phyloP scores from a whole-genome alignment of 2,888 invertebrate species.

The Trissolcus brochymenae region DNA sequence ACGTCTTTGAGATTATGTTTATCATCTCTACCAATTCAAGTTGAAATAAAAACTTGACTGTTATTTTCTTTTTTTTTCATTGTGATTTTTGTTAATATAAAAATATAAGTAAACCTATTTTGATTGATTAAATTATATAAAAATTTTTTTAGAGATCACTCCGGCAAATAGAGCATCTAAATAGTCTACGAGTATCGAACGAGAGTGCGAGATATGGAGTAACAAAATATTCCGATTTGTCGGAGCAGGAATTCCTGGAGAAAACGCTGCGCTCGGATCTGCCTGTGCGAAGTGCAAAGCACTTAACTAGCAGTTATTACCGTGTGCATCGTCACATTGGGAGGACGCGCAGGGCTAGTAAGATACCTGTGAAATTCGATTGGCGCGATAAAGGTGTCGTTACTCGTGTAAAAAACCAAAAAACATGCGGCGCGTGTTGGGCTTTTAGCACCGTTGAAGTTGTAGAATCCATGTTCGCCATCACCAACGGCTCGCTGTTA shows the following conservation, averaged over 20 bases:
- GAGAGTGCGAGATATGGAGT: conserved; percentile 79
- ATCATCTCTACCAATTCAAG: too few species aligned
- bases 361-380: conserved; percentile 71
- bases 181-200: conserved; percentile 71
- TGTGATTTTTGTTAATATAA: too few species aligned
- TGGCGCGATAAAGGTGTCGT: conserved; percentile 84
- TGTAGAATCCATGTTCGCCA: conserved; percentile 86
- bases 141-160: conserved; percentile 76
- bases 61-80: too few species aligned
- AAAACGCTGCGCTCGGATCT: conserved; percentile 71
- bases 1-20: too few species aligned
- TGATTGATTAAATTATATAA: not conserved
- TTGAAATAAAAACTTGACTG: not conserved
- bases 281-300: conserved; percentile 62
- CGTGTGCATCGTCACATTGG: conserved; percentile 58
- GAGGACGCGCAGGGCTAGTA: conserved; percentile 60
- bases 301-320: conserved; percentile 63
- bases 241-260: conserved; percentile 79
- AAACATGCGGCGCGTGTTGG: conserved; percentile 90
- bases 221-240: conserved; percentile 81
- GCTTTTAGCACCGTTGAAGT: conserved; percentile 88
- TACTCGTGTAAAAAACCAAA: conserved; percentile 84
- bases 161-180: conserved; percentile 76
- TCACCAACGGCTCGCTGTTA: conserved; percentile 80
- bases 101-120: too few species aligned